Conservation (phyloP, 2,797 vertebrate species). For the Diplodus puntazzo region DNA sequence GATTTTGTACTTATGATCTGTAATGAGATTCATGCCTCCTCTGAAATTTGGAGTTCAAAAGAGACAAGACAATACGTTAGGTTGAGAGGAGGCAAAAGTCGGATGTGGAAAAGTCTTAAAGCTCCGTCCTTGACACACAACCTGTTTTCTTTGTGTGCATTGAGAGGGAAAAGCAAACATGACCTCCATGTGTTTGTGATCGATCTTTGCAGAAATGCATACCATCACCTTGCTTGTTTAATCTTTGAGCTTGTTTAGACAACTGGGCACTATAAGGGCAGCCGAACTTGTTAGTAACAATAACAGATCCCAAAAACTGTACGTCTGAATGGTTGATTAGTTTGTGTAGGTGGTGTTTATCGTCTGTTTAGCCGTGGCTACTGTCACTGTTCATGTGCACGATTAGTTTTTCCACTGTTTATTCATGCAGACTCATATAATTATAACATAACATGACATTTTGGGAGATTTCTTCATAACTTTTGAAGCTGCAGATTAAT, state of each 20-base stretch:
- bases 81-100: not conserved
- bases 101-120: not conserved
- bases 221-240: too few relatives aligned
- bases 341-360: not conserved
- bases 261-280: not conserved
- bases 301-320: too few relatives aligned
- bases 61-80: constrained; percentile 6
- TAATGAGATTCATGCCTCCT: constrained; percentile 52
- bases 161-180: not conserved
- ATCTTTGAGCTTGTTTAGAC: not conserved
- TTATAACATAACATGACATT: not conserved
- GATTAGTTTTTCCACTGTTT: not conserved
- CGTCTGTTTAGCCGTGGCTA: not conserved
- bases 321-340: too few relatives aligned
- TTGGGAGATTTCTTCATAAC: not conserved
- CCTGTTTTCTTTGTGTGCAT: not conserved
- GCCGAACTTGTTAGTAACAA: too few relatives aligned
- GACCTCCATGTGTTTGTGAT: not conserved
- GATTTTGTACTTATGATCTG: constrained; percentile 48
- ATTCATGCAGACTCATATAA: not conserved
- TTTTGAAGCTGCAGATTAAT: not conserved
- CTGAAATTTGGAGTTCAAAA: constrained; percentile 42
- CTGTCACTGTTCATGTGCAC: not conserved
- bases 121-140: constrained; percentile 8
- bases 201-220: not conserved